Evolutionary conservation across 2,797 vertebrate genomes (phyloP).

Genomic region (Helicolenus hilgendorfi): DNA sequence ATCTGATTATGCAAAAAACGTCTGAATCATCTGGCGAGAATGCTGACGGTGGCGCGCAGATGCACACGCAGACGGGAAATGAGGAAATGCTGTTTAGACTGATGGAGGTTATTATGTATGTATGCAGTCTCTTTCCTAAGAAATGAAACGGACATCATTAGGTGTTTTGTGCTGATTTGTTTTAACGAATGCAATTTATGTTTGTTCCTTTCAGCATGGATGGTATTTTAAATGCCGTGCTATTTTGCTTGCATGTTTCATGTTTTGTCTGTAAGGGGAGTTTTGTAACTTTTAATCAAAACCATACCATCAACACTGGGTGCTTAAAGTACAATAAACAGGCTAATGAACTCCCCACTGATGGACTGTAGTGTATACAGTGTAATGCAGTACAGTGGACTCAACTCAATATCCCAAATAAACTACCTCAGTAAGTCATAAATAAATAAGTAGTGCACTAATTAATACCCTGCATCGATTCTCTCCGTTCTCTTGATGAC

Average conservation of each 20-base stretch:
- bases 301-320: background rate
- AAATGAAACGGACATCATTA: background rate
- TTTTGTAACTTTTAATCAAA: slow-evolving; percentile 9
- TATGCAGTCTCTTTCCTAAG: background rate
- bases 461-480: slow-evolving; percentile 54
- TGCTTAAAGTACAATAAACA: slow-evolving; percentile 27
- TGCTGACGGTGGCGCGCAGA: slow-evolving; percentile 50
- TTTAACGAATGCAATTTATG: background rate
- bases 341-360: slow-evolving; percentile 5
- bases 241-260: background rate
- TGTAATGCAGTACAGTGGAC: background rate
- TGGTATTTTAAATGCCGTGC: background rate
- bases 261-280: background rate
- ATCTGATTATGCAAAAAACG: slow-evolving; percentile 86
- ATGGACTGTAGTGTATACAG: slow-evolving; percentile 10
- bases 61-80: slow-evolving; percentile 53
- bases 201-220: background rate
- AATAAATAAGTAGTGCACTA: slow-evolving; percentile 59
- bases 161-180: background rate
- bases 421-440: slow-evolving; percentile 33
- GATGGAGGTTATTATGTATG: slow-evolving; percentile 17
- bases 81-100: slow-evolving; percentile 43
- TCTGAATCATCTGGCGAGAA: slow-evolving; percentile 80
- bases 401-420: slow-evolving; percentile 25
- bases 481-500: slow-evolving; percentile 21